These are phyloP conservation scores for Epicauta chinensis DNA, from an alignment of 1,140 invertebrate genomes.

Conservation along the genomic window DNA sequence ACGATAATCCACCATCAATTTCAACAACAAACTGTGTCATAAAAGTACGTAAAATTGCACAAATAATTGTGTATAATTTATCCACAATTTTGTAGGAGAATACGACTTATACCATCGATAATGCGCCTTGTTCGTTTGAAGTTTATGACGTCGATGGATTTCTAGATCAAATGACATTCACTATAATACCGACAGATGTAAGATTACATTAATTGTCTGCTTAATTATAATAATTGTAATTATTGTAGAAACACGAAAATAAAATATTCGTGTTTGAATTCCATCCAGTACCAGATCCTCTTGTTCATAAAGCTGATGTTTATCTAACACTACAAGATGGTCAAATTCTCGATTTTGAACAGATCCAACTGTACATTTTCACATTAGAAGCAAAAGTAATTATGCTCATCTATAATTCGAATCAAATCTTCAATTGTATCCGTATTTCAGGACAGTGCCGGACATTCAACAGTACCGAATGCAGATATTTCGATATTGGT, in stretches of 20 bases:
- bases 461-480: not conserved
- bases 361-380: not conserved
- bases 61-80: no score
- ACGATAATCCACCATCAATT: no score
- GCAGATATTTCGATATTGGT: slow-evolving; percentile 1
- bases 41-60: no score
- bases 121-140: not conserved
- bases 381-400: slow-evolving; percentile 5
- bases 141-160: slow-evolving; percentile 2
- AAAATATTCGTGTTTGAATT: slow-evolving; percentile 2
- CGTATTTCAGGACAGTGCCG: slow-evolving; percentile 6
- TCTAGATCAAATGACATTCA: not conserved
- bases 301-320: not conserved
- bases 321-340: slow-evolving; percentile 1
- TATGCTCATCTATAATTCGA: no score
- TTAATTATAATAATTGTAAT: not conserved
- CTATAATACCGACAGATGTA: not conserved
- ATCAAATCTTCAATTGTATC: no score
- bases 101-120: not conserved
- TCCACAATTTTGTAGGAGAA: slow-evolving; percentile 1
- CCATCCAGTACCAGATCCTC: not conserved
- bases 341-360: not conserved
- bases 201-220: not conserved
- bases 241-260: not conserved
- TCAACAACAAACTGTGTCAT: no score